A percentile compares a stretch with the other conserved stretches of the same genome.
Evolutionary conservation across 2,888 invertebrate species (phyloP).

Genomic region (Eutolmus rufibarbis): DNA sequence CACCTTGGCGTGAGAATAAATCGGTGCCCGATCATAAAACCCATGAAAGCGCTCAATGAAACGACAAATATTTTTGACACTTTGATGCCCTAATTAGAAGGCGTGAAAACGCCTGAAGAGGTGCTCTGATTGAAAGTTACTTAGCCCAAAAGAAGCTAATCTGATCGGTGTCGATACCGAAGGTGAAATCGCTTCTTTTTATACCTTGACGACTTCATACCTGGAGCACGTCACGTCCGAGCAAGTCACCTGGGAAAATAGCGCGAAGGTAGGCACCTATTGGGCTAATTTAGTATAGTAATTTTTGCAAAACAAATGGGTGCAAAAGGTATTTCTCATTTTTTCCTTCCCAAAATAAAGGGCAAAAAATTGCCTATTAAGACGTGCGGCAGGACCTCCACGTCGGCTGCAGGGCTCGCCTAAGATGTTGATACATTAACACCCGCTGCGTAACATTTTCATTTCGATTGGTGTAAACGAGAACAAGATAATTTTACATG

Average conservation of each 20-base stretch:
- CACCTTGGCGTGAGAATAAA: constrained; percentile 1
- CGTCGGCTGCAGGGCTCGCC: constrained; percentile 11
- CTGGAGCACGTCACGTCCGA: background rate
- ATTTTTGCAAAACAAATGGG: background rate
- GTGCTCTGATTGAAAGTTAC: background rate
- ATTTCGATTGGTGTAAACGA: constrained; percentile 43
- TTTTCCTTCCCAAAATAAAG: background rate
- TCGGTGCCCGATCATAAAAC: background rate
- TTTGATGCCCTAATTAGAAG: constrained; percentile 20
- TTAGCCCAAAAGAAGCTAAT: background rate
- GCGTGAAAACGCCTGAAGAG: constrained; percentile 1
- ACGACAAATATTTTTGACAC: constrained; percentile 12
- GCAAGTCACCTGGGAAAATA: background rate
- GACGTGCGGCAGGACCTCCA: constrained; percentile 30
- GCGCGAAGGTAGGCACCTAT: background rate
- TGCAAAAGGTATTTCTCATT: background rate
- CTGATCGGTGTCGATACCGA: background rate
- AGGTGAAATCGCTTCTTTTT: background rate
- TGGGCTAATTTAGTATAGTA: background rate
- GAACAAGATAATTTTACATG: constrained; percentile 45
- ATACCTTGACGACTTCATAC: background rate
- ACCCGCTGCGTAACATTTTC: constrained; percentile 47
- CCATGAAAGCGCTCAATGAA: background rate
- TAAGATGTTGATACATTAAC: constrained; percentile 24
- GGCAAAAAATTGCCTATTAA: background rate